Evolutionary conservation across 2,888 invertebrate genomes (phyloP).

Genomic region (Trichopoda pennipes): DNA sequence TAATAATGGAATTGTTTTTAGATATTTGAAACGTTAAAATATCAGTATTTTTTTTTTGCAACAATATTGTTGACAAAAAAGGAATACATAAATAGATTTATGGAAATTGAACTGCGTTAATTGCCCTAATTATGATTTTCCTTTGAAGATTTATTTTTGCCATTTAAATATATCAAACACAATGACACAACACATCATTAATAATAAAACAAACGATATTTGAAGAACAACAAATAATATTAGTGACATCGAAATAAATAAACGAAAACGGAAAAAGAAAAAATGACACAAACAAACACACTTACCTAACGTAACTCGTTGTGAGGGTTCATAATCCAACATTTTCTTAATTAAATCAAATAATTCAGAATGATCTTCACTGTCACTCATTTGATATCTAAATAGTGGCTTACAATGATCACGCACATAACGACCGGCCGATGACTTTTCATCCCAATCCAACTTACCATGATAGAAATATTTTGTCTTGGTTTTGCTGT

Average conservation of each 20-base stretch:
- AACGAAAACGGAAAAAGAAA: slow-evolving; percentile 1
- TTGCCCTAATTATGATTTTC: too few relatives aligned
- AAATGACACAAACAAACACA: slow-evolving; percentile 18
- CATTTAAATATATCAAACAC: too few relatives aligned
- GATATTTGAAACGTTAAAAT: too few relatives aligned
- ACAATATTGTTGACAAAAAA: too few relatives aligned
- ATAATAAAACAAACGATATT: neutral
- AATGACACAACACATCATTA: neutral
- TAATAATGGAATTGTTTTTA: too few relatives aligned
- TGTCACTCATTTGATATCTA: slow-evolving; percentile 93
- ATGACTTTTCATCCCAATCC: slow-evolving; percentile 98
- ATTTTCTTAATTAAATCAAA: slow-evolving; percentile 97
- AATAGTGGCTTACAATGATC: slow-evolving; percentile 98
- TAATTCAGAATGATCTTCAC: slow-evolving; percentile 94
- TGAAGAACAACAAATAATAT: slow-evolving; percentile 44
- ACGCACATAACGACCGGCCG: slow-evolving; percentile 97
- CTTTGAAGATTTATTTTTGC: too few relatives aligned
- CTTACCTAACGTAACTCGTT: slow-evolving; percentile 89
- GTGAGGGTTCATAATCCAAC: slow-evolving; percentile 97
- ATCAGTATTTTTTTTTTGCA: too few relatives aligned
- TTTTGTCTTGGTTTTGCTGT: slow-evolving; percentile 95
- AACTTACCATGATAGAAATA: slow-evolving; percentile 98
- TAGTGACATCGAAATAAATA: slow-evolving; percentile 12
- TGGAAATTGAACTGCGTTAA: too few relatives aligned
- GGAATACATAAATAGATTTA: too few relatives aligned